A percentile compares a stretch with the other conserved stretches of the same genome.
Evolutionary conservation across 2,797 vertebrate species (phyloP).

Genomic region (Anabas testudineus): DNA sequence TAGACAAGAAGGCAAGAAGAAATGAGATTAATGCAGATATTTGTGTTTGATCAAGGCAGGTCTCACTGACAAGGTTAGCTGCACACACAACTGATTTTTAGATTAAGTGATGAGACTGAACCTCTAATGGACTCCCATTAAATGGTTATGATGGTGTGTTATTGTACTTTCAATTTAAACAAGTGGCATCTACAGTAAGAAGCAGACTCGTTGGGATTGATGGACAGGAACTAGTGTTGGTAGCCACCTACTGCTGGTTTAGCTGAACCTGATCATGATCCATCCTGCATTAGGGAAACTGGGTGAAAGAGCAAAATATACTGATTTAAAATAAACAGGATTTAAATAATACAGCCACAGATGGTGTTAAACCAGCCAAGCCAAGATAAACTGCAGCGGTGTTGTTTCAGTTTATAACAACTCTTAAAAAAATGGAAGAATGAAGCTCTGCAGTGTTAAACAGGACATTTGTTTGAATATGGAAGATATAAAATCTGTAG

Average conservation of each 20-base stretch:
- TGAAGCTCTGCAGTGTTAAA: not conserved
- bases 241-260: conserved; percentile 1
- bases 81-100: too few species aligned
- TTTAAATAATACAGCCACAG: conserved; percentile 26
- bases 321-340: conserved; percentile 37
- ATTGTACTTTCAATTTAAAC: too few species aligned
- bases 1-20: too few species aligned
- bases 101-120: too few species aligned
- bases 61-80: too few species aligned
- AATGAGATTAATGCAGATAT: too few species aligned
- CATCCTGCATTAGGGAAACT: conserved; percentile 3
- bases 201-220: too few species aligned
- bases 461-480: conserved; percentile 19
- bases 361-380: conserved; percentile 21
- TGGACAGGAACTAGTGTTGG: not conserved
- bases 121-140: too few species aligned
- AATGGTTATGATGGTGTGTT: too few species aligned
- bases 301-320: conserved; percentile 26
- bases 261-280: conserved; percentile 10
- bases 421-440: conserved; percentile 18
- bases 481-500: conserved; percentile 22
- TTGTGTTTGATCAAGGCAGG: too few species aligned
- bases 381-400: conserved; percentile 2
- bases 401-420: conserved; percentile 3
- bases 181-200: too few species aligned